These are phyloP conservation scores for Piezodorus guildinii DNA, from an alignment of 1,140 invertebrate genomes.

Conservation along the genomic window DNA sequence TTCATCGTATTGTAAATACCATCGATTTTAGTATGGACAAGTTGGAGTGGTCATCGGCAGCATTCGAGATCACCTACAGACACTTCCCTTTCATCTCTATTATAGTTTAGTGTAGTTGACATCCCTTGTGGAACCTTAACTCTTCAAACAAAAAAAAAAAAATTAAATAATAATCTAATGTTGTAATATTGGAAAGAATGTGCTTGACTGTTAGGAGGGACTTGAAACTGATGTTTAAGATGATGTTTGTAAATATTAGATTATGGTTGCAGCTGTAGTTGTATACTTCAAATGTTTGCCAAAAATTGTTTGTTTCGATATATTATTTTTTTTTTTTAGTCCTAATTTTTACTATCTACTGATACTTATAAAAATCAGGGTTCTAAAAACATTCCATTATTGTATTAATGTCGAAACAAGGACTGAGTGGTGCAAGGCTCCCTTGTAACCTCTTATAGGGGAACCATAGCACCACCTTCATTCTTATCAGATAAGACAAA, in stretches of 20 bases:
- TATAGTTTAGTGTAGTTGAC: conserved; percentile 15
- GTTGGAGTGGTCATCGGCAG: background rate
- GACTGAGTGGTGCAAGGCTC: conserved; percentile 1
- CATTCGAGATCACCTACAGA: background rate
- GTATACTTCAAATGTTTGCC: conserved; percentile 21
- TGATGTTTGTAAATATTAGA: conserved; percentile 21
- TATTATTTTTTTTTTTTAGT: conserved; percentile 14
- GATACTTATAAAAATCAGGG: conserved; percentile 24
- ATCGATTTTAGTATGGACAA: conserved; percentile 8
- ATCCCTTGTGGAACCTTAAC: conserved; percentile 13
- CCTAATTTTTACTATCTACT: conserved; percentile 19
- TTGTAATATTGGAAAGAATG: conserved; percentile 13
- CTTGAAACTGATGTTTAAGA: conserved; percentile 11
- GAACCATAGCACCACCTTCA: background rate
- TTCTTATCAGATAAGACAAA: conserved; percentile 3
- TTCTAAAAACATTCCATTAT: conserved; percentile 25
- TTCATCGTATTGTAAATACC: conserved; percentile 15
- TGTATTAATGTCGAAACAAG: background rate
- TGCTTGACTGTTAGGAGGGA: conserved; percentile 20
- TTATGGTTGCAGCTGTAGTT: conserved; percentile 19
- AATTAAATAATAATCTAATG: conserved; percentile 4
- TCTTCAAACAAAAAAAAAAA: background rate
- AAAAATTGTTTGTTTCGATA: conserved; percentile 17
- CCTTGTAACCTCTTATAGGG: no score
- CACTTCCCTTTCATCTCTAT: conserved; percentile 7